These are phyloP conservation scores for Bucorvus abyssinicus DNA, from an alignment of 2,797 vertebrate species.

Conservation along the genomic window DNA sequence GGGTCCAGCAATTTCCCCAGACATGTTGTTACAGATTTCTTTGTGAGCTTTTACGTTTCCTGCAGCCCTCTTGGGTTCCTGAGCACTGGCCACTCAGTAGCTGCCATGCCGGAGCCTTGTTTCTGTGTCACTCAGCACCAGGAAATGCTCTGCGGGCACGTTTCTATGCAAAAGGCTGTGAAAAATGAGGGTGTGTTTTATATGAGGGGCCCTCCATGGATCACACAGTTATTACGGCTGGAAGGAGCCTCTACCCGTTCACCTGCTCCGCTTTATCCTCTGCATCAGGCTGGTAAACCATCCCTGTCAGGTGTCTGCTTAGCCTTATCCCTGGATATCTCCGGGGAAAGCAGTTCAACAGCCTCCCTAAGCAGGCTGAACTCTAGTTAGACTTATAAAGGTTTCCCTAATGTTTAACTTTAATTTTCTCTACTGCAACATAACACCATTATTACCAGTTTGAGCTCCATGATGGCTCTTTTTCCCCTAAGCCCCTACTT, in stretches of 20 bases:
- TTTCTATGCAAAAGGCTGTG: not conserved
- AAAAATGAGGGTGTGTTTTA: not conserved
- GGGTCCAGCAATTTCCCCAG: not conserved
- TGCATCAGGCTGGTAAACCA: conserved; percentile 15
- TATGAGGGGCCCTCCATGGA: not conserved
- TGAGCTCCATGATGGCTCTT: conserved; percentile 8
- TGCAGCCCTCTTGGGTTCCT: not conserved
- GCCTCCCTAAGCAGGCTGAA: conserved; percentile 1
- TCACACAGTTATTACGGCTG: not conserved
- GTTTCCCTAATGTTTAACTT: conserved; percentile 51
- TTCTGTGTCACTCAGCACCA: not conserved
- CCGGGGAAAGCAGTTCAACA: not conserved
- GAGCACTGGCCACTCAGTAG: not conserved
- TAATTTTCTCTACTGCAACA: conserved; percentile 51
- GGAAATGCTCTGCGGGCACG: not conserved
- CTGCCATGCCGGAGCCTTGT: not conserved
- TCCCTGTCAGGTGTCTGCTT: conserved; percentile 18
- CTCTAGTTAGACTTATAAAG: conserved; percentile 36
- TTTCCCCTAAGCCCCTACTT: not conserved
- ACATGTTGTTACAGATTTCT: not conserved
- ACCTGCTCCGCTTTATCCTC: conserved; percentile 22
- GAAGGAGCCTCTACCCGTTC: not conserved
- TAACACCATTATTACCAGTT: conserved; percentile 1
- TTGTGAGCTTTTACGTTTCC: conserved; percentile 22
- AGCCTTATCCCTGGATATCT: conserved; percentile 25